Evolutionary conservation across 1,140 invertebrate genomes (phyloP), one percentile per base, ranked within the genome.

Genomic region (Triops longicaudatus): DNA sequence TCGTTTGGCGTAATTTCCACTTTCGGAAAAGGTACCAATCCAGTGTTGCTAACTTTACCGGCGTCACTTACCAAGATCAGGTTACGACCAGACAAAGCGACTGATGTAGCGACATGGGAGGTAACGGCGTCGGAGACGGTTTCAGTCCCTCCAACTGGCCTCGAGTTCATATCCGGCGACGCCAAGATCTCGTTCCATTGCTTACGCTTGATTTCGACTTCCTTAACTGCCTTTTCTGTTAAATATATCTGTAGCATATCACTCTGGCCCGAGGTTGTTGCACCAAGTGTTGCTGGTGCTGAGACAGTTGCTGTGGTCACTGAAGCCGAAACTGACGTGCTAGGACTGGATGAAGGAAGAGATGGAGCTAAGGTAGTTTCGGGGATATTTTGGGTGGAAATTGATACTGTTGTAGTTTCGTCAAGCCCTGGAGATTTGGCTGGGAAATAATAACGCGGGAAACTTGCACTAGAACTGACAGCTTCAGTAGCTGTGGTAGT

Each of bases 141-240:
- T 72, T 79, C 77, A 4, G 41, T 10, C 14, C 26, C 41, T 75
- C 74, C 76, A 26, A 43, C 14, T 0, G 26, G 71, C 2, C 31
- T 12, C 14, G 31, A 17, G 5, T 73, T 72, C 7, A 22, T 43
- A 4, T 37, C 76, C 31, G 26, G 14, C n/a, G 44, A 44, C 7
- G 37, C 4, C 12, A 73, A n/a, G 6, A 43, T 11, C 41, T 73
- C n/a, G 42, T 77, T 77, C 27, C 82, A 83, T 78, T 85, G 83
- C 11, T 83, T 81, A 79, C 91, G 89, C 84, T 93, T 92, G n/a
- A 92, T 90, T 83, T 89, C 89, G 50, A 89, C 87, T 81, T 92
- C 89, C 81, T 90, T 87, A 22, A 92, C 85, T n/a, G 91, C 90
- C 82, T 89, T 86, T 81, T 92, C 91, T 5, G 90, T 92, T 73